Evolutionary conservation across 1,140 invertebrate species (phyloP).

Genomic region (Diorhabda carinulata): DNA sequence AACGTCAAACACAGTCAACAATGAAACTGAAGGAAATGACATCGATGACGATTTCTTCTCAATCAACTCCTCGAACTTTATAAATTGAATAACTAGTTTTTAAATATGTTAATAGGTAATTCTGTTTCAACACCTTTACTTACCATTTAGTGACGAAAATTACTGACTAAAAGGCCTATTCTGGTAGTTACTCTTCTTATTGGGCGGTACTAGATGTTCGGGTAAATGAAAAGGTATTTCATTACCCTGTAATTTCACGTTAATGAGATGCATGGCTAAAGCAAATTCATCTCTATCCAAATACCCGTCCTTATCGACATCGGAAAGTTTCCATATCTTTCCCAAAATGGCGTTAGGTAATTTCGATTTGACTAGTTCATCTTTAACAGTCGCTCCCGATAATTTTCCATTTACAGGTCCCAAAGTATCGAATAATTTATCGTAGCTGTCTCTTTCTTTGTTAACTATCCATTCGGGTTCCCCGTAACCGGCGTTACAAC

Average conservation of each 20-base stretch:
- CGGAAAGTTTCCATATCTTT: conserved; percentile 96
- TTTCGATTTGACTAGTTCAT: conserved; percentile 97
- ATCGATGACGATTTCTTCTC: too few species aligned
- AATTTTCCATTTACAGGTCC: conserved; percentile 90
- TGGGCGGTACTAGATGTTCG: conserved; percentile 89
- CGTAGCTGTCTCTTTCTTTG: conserved; percentile 80
- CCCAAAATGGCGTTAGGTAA: conserved; percentile 94
- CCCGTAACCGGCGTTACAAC: conserved; percentile 90
- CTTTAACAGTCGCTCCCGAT: conserved; percentile 87
- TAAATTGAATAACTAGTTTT: too few species aligned
- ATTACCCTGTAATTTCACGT: conserved; percentile 87
- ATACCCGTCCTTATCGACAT: conserved; percentile 94
- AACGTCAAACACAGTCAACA: too few species aligned
- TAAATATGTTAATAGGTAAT: not conserved
- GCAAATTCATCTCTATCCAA: conserved; percentile 97
- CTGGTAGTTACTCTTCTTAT: conserved; percentile 54
- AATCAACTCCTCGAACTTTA: too few species aligned
- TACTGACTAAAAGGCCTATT: not conserved
- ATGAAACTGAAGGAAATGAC: too few species aligned
- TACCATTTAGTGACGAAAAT: not conserved
- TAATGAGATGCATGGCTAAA: conserved; percentile 96
- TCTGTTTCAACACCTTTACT: not conserved
- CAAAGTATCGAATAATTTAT: conserved; percentile 81
- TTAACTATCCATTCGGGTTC: conserved; percentile 96
- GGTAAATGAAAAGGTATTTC: conserved; percentile 89